Evolutionary conservation across 2,888 invertebrate genomes (phyloP).

Genomic region (Lagria hirta): DNA sequence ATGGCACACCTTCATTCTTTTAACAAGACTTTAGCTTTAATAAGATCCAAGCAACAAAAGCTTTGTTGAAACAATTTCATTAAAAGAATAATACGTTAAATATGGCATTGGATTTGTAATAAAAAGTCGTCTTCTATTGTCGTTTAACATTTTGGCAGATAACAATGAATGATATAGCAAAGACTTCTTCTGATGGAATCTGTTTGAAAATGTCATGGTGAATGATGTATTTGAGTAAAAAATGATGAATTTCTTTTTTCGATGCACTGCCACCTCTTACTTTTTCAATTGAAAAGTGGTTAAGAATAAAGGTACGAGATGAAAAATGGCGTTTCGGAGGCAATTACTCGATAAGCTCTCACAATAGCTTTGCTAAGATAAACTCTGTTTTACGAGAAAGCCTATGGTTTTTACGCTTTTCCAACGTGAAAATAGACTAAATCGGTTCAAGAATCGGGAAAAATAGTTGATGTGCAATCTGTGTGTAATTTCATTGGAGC

Average conservation of each 20-base stretch:
- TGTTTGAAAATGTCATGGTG: slow-evolving; percentile 23
- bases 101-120: slow-evolving; percentile 11
- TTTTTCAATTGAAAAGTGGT: slow-evolving; percentile 9
- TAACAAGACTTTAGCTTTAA: slow-evolving; percentile 4
- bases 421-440: slow-evolving; percentile 30
- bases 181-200: slow-evolving; percentile 19
- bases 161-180: slow-evolving; percentile 17
- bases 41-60: slow-evolving; percentile 4
- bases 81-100: slow-evolving; percentile 1
- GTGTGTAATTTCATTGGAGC: slow-evolving; percentile 36
- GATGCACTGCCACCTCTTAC: slow-evolving; percentile 4
- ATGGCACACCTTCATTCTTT: slow-evolving; percentile 3
- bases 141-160: slow-evolving; percentile 9
- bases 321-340: slow-evolving; percentile 7
- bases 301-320: slow-evolving; percentile 9
- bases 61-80: slow-evolving; percentile 3
- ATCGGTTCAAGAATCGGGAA: slow-evolving; percentile 36
- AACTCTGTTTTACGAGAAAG: slow-evolving; percentile 4
- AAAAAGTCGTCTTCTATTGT: slow-evolving; percentile 17
- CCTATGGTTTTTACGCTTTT: slow-evolving; percentile 8
- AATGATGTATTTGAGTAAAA: slow-evolving; percentile 17
- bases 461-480: slow-evolving; percentile 38
- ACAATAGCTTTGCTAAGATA: slow-evolving; percentile 22
- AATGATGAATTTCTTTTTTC: slow-evolving; percentile 18
- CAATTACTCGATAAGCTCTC: slow-evolving; percentile 33